A percentile compares a stretch with the other conserved stretches of the same genome.
These are phyloP conservation scores for Ceyx melanurus DNA, from an alignment of 2,113 vertebrate species.

Conservation along the genomic window DNA sequence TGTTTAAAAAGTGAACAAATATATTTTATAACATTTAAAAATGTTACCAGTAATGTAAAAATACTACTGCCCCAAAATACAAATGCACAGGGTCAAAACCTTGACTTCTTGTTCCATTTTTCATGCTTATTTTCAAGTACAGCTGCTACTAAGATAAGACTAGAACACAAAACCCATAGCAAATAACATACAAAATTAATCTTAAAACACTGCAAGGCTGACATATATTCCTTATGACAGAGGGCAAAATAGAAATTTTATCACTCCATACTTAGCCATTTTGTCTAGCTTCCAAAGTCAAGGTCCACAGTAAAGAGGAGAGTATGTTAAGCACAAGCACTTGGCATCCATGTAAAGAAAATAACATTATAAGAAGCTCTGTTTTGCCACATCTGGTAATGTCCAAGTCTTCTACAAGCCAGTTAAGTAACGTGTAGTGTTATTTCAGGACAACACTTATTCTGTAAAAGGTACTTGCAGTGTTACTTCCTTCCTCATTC, in stretches of 20 bases:
- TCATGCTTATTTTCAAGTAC: neutral
- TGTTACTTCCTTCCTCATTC: neutral
- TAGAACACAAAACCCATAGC: neutral
- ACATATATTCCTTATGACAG: neutral
- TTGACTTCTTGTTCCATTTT: neutral
- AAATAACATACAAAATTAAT: neutral
- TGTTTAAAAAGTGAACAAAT: neutral
- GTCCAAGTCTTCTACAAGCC: neutral
- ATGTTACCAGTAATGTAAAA: neutral
- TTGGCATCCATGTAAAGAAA: neutral
- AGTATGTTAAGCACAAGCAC: neutral
- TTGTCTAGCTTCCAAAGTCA: neutral
- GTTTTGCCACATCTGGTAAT: neutral
- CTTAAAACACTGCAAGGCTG: neutral
- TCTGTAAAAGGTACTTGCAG: neutral
- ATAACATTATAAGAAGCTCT: neutral
- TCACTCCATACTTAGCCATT: neutral
- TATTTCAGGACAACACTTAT: neutral
- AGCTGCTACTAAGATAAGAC: neutral
- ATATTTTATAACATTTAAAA: neutral
- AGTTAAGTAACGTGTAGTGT: neutral
- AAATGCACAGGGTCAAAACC: neutral
- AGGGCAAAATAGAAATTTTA: neutral
- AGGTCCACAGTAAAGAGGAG: neutral
- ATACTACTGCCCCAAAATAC: neutral